Percentiles rank a stretch among this genome's conserved stretches.
phyloP scores from a whole-genome alignment of 1,140 invertebrate species.

The Leptonema lineaticorne region DNA sequence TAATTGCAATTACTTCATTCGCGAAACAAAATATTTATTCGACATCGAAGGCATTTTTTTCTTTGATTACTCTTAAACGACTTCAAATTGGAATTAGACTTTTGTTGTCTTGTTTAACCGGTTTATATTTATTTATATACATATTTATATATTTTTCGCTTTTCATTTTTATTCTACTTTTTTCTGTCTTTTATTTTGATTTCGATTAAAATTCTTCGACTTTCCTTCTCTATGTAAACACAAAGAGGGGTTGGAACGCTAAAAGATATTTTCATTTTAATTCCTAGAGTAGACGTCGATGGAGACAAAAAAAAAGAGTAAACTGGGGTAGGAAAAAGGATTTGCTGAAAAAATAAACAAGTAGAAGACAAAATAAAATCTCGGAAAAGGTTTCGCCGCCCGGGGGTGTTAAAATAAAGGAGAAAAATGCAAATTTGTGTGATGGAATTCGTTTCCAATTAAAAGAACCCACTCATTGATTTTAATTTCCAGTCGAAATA shows the following conservation, averaged over 20 bases:
- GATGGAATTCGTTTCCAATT: constrained; percentile 24
- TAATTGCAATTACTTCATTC: background rate
- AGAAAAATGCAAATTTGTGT: constrained; percentile 21
- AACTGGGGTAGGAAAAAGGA: too few relatives aligned
- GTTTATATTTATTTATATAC: too few relatives aligned
- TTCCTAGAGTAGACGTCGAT: too few relatives aligned
- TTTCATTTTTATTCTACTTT: too few relatives aligned
- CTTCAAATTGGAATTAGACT: constrained; percentile 5
- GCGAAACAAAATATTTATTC: background rate
- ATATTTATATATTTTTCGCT: too few relatives aligned
- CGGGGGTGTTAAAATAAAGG: background rate
- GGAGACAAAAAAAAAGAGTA: too few relatives aligned
- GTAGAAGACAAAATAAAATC: background rate
- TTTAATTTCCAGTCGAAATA: too few relatives aligned
- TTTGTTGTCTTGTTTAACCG: constrained; percentile 6
- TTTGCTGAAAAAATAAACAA: too few relatives aligned
- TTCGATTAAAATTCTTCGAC: constrained; percentile 3
- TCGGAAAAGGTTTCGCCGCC: background rate
- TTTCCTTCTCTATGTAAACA: too few relatives aligned
- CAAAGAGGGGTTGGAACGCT: too few relatives aligned
- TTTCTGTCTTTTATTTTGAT: too few relatives aligned
- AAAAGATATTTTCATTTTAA: background rate
- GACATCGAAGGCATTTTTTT: background rate
- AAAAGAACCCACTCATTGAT: constrained; percentile 14
- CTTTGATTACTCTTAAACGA: constrained; percentile 4